Evolutionary conservation across 2,113 vertebrate genomes (phyloP).

Genomic region (Tachycineta bicolor): DNA sequence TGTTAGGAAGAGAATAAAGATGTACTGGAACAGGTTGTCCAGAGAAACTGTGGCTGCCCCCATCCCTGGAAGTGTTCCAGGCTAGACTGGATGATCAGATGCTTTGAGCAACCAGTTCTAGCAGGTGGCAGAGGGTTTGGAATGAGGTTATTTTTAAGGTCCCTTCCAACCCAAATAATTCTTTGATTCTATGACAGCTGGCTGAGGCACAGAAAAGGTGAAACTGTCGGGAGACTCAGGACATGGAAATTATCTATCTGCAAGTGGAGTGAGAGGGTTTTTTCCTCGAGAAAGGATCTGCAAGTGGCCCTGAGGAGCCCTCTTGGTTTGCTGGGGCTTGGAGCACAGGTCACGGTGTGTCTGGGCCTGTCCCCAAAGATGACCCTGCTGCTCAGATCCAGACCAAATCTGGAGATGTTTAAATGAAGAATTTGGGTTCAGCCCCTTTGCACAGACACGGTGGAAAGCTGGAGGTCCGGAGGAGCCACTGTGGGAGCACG

Average conservation of each 20-base stretch:
- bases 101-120: not conserved
- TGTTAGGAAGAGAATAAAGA: not conserved
- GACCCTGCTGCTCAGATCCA: not conserved
- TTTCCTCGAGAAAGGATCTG: not conserved
- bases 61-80: not conserved
- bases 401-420: not conserved
- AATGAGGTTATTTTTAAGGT: not conserved
- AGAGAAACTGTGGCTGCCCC: not conserved
- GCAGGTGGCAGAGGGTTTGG: not conserved
- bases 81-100: not conserved
- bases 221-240: not conserved
- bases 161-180: not conserved
- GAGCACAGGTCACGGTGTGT: rapidly evolving
- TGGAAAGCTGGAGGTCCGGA: not conserved
- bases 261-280: rapidly evolving
- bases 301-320: not conserved
- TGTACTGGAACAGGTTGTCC: not conserved
- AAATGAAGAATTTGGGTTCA: not conserved
- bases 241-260: not conserved
- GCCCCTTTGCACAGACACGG: not conserved
- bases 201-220: not conserved
- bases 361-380: not conserved
- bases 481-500: rapidly evolving
- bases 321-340: not conserved
- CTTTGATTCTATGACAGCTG: not conserved